Percentiles rank a stretch among this genome's conserved stretches.
These are phyloP conservation scores for Caiman crocodilus DNA, from an alignment of 2,797 vertebrate species.

Conservation along the genomic window DNA sequence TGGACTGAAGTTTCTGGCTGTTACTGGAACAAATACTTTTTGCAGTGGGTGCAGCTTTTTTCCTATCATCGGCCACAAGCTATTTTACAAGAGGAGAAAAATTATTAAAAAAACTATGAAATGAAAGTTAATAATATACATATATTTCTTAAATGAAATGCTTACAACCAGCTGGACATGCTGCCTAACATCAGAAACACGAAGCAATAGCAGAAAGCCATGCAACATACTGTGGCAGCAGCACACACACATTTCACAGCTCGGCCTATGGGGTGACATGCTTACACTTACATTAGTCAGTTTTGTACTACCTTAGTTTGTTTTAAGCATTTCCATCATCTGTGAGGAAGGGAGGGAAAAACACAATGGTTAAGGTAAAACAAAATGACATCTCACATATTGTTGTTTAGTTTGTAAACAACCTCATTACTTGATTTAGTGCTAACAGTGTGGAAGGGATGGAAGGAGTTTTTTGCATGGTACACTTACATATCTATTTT, in stretches of 20 bases:
- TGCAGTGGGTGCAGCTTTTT: slow-evolving; percentile 30
- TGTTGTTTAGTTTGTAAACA: slow-evolving; percentile 30
- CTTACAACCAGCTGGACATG: slow-evolving; percentile 73
- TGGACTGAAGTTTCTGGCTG: background rate
- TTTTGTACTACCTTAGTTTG: slow-evolving; percentile 83
- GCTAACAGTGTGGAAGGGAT: background rate
- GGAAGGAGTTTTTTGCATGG: background rate
- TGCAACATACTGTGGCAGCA: slow-evolving; percentile 78
- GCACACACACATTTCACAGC: slow-evolving; percentile 71
- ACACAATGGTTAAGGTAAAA: slow-evolving; percentile 79
- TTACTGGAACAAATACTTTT: background rate
- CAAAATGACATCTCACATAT: slow-evolving; percentile 56
- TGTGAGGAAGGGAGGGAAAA: slow-evolving; percentile 84
- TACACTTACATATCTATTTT: background rate
- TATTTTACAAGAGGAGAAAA: background rate
- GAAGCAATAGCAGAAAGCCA: slow-evolving; percentile 74
- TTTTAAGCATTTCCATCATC: slow-evolving; percentile 87
- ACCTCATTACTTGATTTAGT: background rate
- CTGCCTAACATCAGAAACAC: slow-evolving; percentile 72
- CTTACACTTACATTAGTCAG: slow-evolving; percentile 82
- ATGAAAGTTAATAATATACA: slow-evolving; percentile 54
- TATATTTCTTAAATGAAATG: background rate
- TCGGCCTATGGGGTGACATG: slow-evolving; percentile 74
- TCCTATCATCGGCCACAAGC: slow-evolving; percentile 48
- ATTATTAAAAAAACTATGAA: slow-evolving; percentile 9